Conservation (phyloP, 2,797 vertebrate genomes). For the Lepus oiostolus region DNA sequence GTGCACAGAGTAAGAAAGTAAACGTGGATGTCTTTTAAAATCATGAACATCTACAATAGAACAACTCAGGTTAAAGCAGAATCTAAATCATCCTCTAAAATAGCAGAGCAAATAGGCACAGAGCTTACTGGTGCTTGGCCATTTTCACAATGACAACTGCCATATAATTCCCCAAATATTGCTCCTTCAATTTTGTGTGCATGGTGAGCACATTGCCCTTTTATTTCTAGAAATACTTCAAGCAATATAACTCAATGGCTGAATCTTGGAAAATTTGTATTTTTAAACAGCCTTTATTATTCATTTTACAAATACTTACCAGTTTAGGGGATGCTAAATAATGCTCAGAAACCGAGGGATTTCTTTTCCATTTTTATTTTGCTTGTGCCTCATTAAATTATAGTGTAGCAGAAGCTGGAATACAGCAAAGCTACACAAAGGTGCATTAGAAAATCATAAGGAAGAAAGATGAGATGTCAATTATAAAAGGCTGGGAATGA, state of each 20-base stretch:
- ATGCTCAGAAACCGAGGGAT: constrained; percentile 7
- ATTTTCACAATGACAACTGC: not conserved
- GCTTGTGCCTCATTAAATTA: constrained; percentile 67
- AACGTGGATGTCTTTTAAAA: constrained; percentile 73
- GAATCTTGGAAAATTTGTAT: constrained; percentile 38
- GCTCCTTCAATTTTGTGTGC: not conserved
- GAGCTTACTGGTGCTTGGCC: not conserved
- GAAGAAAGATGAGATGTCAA: constrained; percentile 16
- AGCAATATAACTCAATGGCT: not conserved
- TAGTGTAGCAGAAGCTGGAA: not conserved
- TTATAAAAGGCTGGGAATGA: not conserved
- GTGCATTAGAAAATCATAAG: constrained; percentile 50
- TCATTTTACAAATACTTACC: constrained; percentile 48
- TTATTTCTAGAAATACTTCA: constrained; percentile 36
- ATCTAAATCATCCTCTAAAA: constrained; percentile 64
- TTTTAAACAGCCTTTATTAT: constrained; percentile 58
- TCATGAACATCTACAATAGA: constrained; percentile 47
- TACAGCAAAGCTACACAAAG: constrained; percentile 28
- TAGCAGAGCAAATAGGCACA: constrained; percentile 65
- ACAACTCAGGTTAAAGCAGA: constrained; percentile 60
- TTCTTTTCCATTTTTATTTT: constrained; percentile 40
- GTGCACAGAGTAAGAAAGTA: constrained; percentile 70
- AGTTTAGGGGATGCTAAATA: constrained; percentile 37
- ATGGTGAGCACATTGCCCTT: not conserved
- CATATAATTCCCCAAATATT: constrained; percentile 46